phyloP scores from a whole-genome alignment of 1,140 invertebrate genomes.

The Atta cephalotes region DNA sequence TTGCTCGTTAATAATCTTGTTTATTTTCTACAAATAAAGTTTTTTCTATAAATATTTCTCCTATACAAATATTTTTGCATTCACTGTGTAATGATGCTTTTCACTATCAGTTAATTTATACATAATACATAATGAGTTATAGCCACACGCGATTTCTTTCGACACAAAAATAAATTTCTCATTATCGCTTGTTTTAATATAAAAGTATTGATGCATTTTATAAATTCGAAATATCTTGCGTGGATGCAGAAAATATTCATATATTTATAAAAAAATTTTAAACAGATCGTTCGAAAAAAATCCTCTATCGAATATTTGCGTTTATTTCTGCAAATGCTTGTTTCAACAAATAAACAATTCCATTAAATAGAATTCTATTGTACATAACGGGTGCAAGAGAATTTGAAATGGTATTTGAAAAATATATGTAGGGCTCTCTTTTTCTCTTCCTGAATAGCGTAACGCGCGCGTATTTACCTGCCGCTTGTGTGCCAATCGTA shows the following conservation, averaged over 20 bases:
- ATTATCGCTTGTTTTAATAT: not conserved
- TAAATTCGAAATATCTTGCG: conserved; percentile 1
- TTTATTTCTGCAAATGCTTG: not conserved
- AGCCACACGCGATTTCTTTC: not conserved
- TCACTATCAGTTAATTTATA: not conserved
- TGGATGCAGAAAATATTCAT: not conserved
- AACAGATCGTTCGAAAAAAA: not conserved
- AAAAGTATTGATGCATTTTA: not conserved
- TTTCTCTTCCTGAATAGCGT: not conserved
- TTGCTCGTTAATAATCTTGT: too few species aligned
- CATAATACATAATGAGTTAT: not conserved
- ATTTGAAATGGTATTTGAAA: conserved; percentile 20
- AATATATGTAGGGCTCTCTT: not conserved
- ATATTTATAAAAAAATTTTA: not conserved
- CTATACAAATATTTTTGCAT: too few species aligned
- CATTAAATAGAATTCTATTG: not conserved
- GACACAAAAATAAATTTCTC: not conserved
- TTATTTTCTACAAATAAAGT: too few species aligned
- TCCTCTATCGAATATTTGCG: not conserved
- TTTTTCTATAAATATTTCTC: too few species aligned
- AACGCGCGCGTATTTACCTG: conserved; percentile 79
- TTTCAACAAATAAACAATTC: not conserved
- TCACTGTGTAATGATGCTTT: not conserved
- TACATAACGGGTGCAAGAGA: not conserved
- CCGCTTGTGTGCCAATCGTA: conserved; percentile 87